These are phyloP conservation scores for Oophaga pumilio DNA, from an alignment of 2,113 vertebrate species.

Conservation along the genomic window DNA sequence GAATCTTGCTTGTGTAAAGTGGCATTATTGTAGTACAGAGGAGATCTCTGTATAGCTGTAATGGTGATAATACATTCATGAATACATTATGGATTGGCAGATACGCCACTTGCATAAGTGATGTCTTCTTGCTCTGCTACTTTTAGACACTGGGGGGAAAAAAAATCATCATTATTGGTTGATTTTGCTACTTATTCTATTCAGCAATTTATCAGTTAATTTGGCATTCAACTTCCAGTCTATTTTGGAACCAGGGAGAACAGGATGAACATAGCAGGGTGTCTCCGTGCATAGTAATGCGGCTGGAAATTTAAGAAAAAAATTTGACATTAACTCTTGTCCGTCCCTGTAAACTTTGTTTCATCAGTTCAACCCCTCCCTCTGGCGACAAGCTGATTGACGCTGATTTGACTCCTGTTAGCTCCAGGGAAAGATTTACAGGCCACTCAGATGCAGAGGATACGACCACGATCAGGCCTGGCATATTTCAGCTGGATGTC, in stretches of 20 bases:
- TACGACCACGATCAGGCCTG: no score
- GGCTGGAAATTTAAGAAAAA: no score
- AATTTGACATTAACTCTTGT: background rate
- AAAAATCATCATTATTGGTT: background rate
- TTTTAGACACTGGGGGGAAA: background rate
- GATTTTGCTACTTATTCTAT: background rate
- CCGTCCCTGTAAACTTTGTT: no score
- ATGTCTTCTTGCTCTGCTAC: background rate
- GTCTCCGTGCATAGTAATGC: no score
- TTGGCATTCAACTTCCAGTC: background rate
- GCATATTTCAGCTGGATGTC: no score
- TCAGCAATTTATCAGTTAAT: background rate
- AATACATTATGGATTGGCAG: conserved; percentile 13
- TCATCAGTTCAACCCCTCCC: no score
- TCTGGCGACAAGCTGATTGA: no score
- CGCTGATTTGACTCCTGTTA: no score
- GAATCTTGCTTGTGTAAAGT: background rate
- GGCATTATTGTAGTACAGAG: background rate
- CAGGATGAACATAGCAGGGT: background rate
- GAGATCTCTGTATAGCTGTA: background rate
- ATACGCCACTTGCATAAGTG: background rate
- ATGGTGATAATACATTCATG: conserved; percentile 3
- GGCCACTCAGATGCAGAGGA: no score
- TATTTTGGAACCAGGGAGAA: background rate
- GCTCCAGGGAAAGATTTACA: no score